phyloP scores from a whole-genome alignment of 2,888 invertebrate genomes.

The Nasonia oneida region DNA sequence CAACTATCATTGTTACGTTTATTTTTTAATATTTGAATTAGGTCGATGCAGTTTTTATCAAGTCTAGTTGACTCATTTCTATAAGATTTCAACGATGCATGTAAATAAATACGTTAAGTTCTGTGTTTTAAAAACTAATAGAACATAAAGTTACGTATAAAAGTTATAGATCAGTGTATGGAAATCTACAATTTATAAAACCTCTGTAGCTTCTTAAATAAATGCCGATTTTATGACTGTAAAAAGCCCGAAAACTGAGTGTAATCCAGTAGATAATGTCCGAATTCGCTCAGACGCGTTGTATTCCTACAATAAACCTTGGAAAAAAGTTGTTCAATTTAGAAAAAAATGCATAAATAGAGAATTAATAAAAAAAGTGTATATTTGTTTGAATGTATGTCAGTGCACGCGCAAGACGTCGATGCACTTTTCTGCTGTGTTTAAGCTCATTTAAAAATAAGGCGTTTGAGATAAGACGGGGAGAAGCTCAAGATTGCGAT shows the following conservation, averaged over 20 bases:
- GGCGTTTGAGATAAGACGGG: neutral
- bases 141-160: neutral
- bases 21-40: neutral
- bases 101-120: neutral
- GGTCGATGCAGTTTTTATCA: neutral
- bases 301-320: slow-evolving; percentile 16
- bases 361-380: neutral
- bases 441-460: neutral
- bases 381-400: neutral
- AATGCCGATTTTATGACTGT: neutral
- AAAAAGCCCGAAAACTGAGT: slow-evolving; percentile 7
- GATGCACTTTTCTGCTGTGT: neutral
- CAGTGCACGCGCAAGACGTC: neutral
- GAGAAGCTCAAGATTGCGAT: neutral
- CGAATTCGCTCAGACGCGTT: neutral
- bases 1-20: neutral
- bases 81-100: neutral
- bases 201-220: neutral
- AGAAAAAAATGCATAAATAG: neutral
- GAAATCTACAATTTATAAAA: neutral
- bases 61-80: neutral
- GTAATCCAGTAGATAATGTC: slow-evolving; percentile 17
- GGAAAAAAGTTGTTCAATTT: slow-evolving; percentile 17
- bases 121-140: neutral
- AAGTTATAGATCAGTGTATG: neutral